phyloP scores from a whole-genome alignment of 2,797 vertebrate species.

The Chromis chromis region DNA sequence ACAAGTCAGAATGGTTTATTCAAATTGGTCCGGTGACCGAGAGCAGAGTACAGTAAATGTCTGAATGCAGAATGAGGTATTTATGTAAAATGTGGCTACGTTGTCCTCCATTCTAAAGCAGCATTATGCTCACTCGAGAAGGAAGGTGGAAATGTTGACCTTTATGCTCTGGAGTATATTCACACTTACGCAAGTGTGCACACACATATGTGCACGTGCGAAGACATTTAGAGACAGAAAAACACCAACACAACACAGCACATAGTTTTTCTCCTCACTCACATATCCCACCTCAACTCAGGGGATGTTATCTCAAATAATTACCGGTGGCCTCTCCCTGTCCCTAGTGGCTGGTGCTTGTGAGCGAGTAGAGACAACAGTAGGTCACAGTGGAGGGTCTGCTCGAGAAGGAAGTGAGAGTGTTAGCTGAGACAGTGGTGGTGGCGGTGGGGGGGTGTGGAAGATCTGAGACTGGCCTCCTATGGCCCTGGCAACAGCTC shows the following conservation, averaged over 20 bases:
- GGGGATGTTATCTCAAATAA: constrained; percentile 98
- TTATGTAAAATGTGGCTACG: constrained; percentile 85
- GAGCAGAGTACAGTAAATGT: constrained; percentile 86
- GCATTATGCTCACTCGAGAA: constrained; percentile 89
- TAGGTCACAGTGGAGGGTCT: constrained; percentile 80
- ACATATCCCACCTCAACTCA: constrained; percentile 86
- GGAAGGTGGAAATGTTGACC: constrained; percentile 94
- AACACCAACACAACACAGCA: constrained; percentile 50
- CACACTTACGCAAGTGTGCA: constrained; percentile 31
- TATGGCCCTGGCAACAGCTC: constrained; percentile 95
- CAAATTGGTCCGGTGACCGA: constrained; percentile 86
- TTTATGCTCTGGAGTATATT: constrained; percentile 89
- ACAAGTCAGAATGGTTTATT: constrained; percentile 92
- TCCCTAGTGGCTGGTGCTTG: constrained; percentile 89
- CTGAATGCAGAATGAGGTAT: constrained; percentile 93
- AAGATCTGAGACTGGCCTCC: constrained; percentile 95
- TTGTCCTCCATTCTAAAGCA: constrained; percentile 93
- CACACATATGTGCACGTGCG: constrained; percentile 28
- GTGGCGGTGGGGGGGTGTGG: constrained; percentile 81
- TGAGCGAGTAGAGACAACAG: constrained; percentile 75
- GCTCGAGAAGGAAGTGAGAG: constrained; percentile 69
- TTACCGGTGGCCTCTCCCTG: constrained; percentile 94
- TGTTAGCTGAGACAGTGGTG: constrained; percentile 59
- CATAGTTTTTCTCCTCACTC: constrained; percentile 81
- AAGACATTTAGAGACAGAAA: constrained; percentile 58